Evolutionary conservation across 64 coral and sea anemone species (phyloP).

Genomic region (Montipora cactus): DNA sequence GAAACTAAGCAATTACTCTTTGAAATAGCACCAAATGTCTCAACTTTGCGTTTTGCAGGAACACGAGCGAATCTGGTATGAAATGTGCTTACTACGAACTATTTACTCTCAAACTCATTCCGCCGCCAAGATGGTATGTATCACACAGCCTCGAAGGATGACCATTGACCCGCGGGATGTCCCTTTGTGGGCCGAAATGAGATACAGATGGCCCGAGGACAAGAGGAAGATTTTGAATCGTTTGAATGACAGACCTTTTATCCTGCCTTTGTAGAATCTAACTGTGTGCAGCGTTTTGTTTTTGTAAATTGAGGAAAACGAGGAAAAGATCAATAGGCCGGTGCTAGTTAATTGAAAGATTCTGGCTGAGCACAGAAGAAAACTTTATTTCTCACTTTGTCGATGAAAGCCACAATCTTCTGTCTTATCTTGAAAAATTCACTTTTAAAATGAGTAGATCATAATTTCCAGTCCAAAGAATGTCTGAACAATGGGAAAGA

Average conservation of each 20-base stretch:
- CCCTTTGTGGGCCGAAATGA: conserved; percentile 28
- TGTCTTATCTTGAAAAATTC: too few species aligned
- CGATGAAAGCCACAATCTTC: too few species aligned
- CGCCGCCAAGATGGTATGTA: conserved; percentile 10
- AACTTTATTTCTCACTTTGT: too few species aligned
- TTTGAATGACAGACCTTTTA: conserved; percentile 18
- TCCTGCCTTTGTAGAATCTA: conserved; percentile 21
- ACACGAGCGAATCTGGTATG: conserved; percentile 6
- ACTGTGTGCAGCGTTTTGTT: neutral
- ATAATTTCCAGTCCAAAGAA: too few species aligned
- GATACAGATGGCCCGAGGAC: conserved; percentile 33
- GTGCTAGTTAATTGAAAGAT: too few species aligned
- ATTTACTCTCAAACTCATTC: conserved; percentile 35
- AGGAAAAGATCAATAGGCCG: too few species aligned
- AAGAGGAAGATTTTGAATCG: conserved; percentile 21
- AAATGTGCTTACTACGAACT: conserved; percentile 11
- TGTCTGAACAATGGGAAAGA: too few species aligned
- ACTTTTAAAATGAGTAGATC: too few species aligned
- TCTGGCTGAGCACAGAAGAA: too few species aligned
- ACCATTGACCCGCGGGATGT: neutral
- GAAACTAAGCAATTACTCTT: too few species aligned
- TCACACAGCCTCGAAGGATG: neutral
- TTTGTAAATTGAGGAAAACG: too few species aligned
- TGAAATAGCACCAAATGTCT: too few species aligned
- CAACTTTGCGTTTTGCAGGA: neutral